Evolutionary conservation across 2,113 vertebrate genomes (phyloP).

Genomic region (Daphoenositta chrysoptera): DNA sequence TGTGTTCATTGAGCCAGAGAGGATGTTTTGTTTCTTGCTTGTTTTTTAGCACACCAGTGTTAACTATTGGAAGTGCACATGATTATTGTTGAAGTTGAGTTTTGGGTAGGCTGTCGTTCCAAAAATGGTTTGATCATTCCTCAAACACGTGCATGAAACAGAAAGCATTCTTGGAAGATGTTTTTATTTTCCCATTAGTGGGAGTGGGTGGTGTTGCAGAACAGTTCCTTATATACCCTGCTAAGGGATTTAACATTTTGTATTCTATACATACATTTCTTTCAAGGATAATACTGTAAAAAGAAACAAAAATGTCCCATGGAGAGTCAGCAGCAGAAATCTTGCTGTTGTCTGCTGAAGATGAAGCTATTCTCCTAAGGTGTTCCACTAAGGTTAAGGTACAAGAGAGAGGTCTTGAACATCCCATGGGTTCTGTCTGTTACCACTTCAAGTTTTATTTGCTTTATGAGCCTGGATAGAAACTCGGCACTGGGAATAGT

Average conservation of each 20-base stretch:
- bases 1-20: neutral
- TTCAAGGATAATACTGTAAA: neutral
- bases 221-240: accelerated
- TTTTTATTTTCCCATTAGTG: neutral
- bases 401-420: neutral
- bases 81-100: neutral
- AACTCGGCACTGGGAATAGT: neutral
- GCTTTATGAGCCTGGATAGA: neutral
- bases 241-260: neutral
- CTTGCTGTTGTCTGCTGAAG: neutral
- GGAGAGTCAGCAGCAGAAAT: neutral
- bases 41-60: neutral
- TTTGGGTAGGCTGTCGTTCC: neutral
- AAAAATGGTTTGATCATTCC: neutral
- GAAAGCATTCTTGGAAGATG: neutral
- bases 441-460: conserved; percentile 8
- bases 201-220: neutral
- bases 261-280: neutral
- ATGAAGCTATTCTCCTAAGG: neutral
- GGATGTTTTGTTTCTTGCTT: neutral
- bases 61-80: neutral
- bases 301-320: neutral
- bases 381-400: neutral
- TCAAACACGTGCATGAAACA: neutral
- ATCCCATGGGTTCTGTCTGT: neutral